Evolutionary conservation across 2,888 invertebrate species (phyloP).

Genomic region (Synanthedon tipuliformis): DNA sequence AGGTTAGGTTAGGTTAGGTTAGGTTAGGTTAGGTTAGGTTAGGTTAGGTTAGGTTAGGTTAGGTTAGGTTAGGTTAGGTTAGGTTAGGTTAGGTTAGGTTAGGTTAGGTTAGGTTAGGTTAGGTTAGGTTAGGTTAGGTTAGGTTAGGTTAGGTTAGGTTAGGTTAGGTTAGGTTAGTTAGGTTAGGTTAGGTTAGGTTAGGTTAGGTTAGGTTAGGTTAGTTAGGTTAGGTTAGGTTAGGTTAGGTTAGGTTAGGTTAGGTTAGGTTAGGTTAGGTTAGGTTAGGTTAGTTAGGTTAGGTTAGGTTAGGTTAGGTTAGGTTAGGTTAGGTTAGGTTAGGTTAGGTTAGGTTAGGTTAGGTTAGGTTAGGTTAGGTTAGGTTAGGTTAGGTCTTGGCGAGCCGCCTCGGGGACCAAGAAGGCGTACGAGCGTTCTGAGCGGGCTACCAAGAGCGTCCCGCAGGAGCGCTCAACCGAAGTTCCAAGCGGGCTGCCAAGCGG

Average conservation of each 20-base stretch:
- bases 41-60: slow-evolving; percentile 2
- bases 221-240: slow-evolving; percentile 2
- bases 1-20: slow-evolving; percentile 3
- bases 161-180: slow-evolving; percentile 1
- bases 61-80: slow-evolving; percentile 4
- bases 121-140: slow-evolving; percentile 1
- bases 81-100: slow-evolving; percentile 1
- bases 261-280: slow-evolving; percentile 2
- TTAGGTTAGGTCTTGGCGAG: slow-evolving; percentile 3
- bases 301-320: neutral
- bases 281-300: slow-evolving; percentile 1
- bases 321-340: neutral
- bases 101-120: slow-evolving; percentile 2
- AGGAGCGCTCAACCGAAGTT: no score
- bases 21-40: slow-evolving; percentile 2
- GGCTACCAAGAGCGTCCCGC: no score
- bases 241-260: slow-evolving; percentile 2
- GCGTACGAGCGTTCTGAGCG: no score
- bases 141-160: slow-evolving; percentile 2
- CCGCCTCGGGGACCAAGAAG: no score
- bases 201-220: neutral
- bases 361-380: slow-evolving; percentile 2
- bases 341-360: neutral
- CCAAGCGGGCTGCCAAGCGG: no score
- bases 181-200: slow-evolving; percentile 1